Evolutionary conservation across 2,888 invertebrate genomes (phyloP).

Genomic region (Elaeidobius kamerunicus): DNA sequence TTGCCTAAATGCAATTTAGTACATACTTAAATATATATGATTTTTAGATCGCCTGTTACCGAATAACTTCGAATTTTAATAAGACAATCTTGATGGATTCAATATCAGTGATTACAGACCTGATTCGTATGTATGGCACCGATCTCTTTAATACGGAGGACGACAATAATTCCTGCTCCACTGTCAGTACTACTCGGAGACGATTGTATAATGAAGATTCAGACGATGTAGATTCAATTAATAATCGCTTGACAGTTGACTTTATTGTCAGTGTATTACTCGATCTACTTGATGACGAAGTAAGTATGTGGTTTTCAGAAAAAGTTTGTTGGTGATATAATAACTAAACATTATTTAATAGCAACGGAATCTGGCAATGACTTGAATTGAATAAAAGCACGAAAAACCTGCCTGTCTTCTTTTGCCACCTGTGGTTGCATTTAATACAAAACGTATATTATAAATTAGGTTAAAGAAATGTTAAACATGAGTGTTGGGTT

Average conservation of each 20-base stretch:
- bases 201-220: conserved; percentile 28
- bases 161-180: background rate
- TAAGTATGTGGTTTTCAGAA: too few species aligned
- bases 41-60: conserved; percentile 27
- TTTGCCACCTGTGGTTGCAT: too few species aligned
- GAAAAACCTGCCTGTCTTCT: too few species aligned
- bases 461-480: too few species aligned
- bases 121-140: conserved; percentile 28
- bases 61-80: conserved; percentile 22
- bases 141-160: conserved; percentile 23
- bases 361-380: too few species aligned
- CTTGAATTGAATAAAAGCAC: too few species aligned
- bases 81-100: conserved; percentile 18
- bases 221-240: conserved; percentile 19
- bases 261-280: conserved; percentile 30
- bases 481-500: too few species aligned
- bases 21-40: background rate
- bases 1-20: background rate
- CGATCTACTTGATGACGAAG: conserved; percentile 36
- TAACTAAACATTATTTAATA: too few species aligned
- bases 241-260: conserved; percentile 20
- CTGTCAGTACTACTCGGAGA: conserved; percentile 2
- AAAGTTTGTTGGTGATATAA: too few species aligned
- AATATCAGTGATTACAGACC: conserved; percentile 28
- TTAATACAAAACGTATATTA: too few species aligned